A percentile compares a stretch with the other conserved stretches of the same genome.
Evolutionary conservation across 2,888 invertebrate species (phyloP).

Genomic region (Nemapogon koenigi): DNA sequence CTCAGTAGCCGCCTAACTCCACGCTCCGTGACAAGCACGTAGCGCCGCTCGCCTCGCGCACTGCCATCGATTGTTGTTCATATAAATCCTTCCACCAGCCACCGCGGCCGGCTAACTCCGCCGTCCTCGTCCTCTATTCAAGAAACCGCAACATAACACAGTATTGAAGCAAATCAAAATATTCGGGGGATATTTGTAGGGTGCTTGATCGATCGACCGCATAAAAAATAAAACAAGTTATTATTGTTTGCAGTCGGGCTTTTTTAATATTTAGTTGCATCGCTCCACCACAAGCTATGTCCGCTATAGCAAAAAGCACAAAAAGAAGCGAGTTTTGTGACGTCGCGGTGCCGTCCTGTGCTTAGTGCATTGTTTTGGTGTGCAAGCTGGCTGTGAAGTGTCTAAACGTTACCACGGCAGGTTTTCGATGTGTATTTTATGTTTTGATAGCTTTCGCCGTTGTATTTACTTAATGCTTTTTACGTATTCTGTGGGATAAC

Average conservation of each 20-base stretch:
- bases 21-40: constrained; percentile 46
- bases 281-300: constrained; percentile 20
- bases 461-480: no score
- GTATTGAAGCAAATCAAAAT: no score
- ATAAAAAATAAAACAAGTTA: constrained; percentile 51
- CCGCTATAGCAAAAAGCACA: constrained; percentile 19
- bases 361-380: constrained; percentile 40
- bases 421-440: neutral
- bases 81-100: constrained; percentile 28
- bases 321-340: constrained; percentile 14
- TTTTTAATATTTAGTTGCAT: constrained; percentile 48
- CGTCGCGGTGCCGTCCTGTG: constrained; percentile 50
- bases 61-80: constrained; percentile 56
- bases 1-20: constrained; percentile 40
- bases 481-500: constrained; percentile 30
- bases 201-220: constrained; percentile 57
- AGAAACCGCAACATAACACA: no score
- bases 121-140: no score
- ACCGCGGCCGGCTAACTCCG: no score
- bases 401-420: neutral
- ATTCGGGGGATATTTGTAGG: no score
- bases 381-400: neutral
- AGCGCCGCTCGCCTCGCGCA: constrained; percentile 49
- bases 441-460: constrained; percentile 28
- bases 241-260: constrained; percentile 41